A percentile compares a stretch with the other conserved stretches of the same genome.
These are phyloP conservation scores for Coenonympha arcania DNA, from an alignment of 2,888 invertebrate species.

Conservation along the genomic window DNA sequence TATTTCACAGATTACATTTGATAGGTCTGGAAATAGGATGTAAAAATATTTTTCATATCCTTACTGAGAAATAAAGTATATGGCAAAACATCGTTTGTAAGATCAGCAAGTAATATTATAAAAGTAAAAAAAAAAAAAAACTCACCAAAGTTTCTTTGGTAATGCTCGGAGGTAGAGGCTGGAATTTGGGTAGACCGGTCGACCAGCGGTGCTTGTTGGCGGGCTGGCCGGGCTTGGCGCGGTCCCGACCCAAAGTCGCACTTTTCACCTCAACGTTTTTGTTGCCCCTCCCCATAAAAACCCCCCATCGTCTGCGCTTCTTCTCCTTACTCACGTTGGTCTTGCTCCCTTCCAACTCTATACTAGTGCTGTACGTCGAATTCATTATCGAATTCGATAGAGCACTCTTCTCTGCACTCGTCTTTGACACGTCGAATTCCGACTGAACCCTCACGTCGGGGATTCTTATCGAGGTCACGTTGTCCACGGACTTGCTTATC, in stretches of 20 bases:
- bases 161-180: slow-evolving; percentile 82
- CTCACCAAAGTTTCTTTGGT: slow-evolving; percentile 86
- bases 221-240: slow-evolving; percentile 64
- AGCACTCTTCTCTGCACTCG: slow-evolving; percentile 38
- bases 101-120: too few species aligned
- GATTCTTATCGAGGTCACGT: slow-evolving; percentile 60
- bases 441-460: slow-evolving; percentile 34
- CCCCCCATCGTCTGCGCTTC: slow-evolving; percentile 78
- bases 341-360: slow-evolving; percentile 45
- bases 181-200: slow-evolving; percentile 79
- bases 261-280: slow-evolving; percentile 75
- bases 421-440: slow-evolving; percentile 37
- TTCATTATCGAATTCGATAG: slow-evolving; percentile 46
- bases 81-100: too few species aligned
- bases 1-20: too few species aligned
- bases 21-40: too few species aligned
- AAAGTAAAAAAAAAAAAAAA: too few species aligned
- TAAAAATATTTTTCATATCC: too few species aligned
- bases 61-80: too few species aligned
- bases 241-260: slow-evolving; percentile 80
- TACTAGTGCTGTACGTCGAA: slow-evolving; percentile 49
- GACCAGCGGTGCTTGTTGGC: slow-evolving; percentile 77
- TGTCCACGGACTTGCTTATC: slow-evolving; percentile 48
- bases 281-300: slow-evolving; percentile 77
- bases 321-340: slow-evolving; percentile 70